A percentile compares a stretch with the other conserved stretches of the same genome.
Evolutionary conservation across 2,113 vertebrate species (phyloP).

Genomic region (Fregetta grallaria): DNA sequence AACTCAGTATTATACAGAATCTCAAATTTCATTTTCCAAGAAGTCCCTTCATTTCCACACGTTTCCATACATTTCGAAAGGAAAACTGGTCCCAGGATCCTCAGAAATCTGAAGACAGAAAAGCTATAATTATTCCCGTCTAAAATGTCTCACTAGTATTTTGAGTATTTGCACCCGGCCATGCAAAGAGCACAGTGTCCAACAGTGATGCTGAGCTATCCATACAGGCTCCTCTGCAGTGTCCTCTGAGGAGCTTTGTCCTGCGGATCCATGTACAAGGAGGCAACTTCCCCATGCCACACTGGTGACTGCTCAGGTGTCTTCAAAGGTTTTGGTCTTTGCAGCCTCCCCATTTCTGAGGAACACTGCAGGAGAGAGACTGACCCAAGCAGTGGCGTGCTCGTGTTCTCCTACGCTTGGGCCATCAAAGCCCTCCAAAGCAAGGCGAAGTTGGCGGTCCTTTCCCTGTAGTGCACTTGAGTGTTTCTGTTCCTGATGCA

Average conservation of each 20-base stretch:
- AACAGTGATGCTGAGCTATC: neutral
- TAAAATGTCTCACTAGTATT: neutral
- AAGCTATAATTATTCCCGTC: neutral
- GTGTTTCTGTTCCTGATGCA: neutral
- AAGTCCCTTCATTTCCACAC: neutral
- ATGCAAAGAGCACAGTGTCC: neutral
- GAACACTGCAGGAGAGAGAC: neutral
- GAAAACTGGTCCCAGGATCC: neutral
- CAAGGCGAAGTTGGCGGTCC: neutral
- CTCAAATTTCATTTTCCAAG: neutral
- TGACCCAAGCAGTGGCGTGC: neutral
- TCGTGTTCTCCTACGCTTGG: neutral
- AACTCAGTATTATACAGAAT: neutral
- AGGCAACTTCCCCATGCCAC: neutral
- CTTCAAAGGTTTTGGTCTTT: neutral
- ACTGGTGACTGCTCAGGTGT: neutral
- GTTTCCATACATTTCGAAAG: neutral
- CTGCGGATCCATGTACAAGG: neutral
- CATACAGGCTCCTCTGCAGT: neutral
- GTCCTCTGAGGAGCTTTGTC: neutral
- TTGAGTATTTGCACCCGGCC: neutral
- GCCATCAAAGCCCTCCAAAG: neutral
- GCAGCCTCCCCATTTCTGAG: neutral
- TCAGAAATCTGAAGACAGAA: neutral
- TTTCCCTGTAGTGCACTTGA: neutral